A percentile compares a stretch with the other conserved stretches of the same genome.
Conservation (phyloP, 2,797 vertebrate species). For the Hypotaenidia philippensis region DNA sequence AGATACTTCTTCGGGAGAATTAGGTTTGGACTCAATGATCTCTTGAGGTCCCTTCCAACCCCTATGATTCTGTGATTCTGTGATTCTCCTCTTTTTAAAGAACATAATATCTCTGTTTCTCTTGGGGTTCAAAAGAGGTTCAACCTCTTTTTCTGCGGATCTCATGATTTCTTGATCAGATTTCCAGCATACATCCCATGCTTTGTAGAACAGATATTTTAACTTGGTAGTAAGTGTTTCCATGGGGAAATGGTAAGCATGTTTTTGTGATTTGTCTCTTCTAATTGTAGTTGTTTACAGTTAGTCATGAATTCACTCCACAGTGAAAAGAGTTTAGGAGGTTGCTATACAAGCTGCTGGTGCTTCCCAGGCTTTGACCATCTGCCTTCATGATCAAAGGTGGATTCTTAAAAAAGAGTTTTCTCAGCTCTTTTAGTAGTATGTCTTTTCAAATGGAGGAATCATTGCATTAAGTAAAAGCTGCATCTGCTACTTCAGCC, state of each 20-base stretch:
- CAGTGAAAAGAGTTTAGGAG: neutral
- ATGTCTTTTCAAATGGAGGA: neutral
- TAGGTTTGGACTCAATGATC: no score
- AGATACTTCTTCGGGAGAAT: neutral
- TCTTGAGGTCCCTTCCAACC: no score
- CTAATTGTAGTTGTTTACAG: neutral
- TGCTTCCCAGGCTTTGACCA: neutral
- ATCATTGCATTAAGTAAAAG: neutral
- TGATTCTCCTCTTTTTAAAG: neutral
- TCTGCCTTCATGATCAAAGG: neutral
- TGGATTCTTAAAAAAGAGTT: neutral
- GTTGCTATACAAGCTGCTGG: neutral
- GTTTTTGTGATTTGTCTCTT: neutral
- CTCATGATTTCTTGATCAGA: neutral
- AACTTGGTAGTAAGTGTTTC: neutral
- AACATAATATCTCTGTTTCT: accelerated
- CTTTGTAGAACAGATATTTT: neutral
- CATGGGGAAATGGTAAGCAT: neutral
- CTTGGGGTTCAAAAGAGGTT: neutral
- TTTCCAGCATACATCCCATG: neutral
- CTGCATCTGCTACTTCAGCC: neutral
- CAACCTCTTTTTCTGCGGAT: neutral
- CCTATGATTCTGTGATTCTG: no score
- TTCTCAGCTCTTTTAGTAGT: neutral
- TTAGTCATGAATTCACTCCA: neutral